A percentile compares a stretch with the other conserved stretches of the same genome.
phyloP scores from a whole-genome alignment of 2,888 invertebrate species.

The Allacma fusca region DNA sequence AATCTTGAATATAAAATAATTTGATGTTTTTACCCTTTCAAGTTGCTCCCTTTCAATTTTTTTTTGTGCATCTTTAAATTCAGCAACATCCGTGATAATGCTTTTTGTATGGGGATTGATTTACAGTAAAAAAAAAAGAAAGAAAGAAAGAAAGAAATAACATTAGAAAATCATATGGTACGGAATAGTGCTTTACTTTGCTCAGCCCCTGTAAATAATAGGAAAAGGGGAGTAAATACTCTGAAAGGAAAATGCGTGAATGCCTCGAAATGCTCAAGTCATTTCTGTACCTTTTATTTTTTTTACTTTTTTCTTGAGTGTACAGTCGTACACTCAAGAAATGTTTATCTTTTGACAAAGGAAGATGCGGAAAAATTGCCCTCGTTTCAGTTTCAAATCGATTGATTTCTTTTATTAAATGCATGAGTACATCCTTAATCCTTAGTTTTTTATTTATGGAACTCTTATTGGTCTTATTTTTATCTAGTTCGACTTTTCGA shows the following conservation, averaged over 20 bases:
- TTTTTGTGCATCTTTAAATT: not conserved
- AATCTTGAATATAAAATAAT: slow-evolving; percentile 20
- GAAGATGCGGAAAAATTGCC: slow-evolving; percentile 16
- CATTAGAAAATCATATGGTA: too few relatives aligned
- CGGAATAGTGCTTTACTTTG: too few relatives aligned
- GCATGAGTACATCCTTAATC: not conserved
- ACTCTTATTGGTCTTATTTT: not conserved
- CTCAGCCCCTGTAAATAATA: too few relatives aligned
- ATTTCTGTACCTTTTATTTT: too few relatives aligned
- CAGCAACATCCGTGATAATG: not conserved
- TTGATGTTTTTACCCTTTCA: not conserved
- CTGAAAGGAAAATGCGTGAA: too few relatives aligned
- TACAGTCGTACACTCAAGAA: not conserved
- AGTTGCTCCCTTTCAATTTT: not conserved
- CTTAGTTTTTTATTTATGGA: not conserved
- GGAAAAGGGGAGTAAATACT: too few relatives aligned
- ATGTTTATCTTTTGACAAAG: not conserved
- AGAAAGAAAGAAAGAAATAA: too few relatives aligned
- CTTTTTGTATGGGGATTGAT: too few relatives aligned
- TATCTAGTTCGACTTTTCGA: too few relatives aligned
- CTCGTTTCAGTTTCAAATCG: slow-evolving; percentile 8
- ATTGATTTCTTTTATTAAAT: slow-evolving; percentile 16
- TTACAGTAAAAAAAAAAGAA: too few relatives aligned
- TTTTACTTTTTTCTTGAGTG: not conserved
- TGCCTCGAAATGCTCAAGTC: too few relatives aligned